Conservation (phyloP, 2,888 invertebrate species). For the Micropterix aruncella region DNA sequence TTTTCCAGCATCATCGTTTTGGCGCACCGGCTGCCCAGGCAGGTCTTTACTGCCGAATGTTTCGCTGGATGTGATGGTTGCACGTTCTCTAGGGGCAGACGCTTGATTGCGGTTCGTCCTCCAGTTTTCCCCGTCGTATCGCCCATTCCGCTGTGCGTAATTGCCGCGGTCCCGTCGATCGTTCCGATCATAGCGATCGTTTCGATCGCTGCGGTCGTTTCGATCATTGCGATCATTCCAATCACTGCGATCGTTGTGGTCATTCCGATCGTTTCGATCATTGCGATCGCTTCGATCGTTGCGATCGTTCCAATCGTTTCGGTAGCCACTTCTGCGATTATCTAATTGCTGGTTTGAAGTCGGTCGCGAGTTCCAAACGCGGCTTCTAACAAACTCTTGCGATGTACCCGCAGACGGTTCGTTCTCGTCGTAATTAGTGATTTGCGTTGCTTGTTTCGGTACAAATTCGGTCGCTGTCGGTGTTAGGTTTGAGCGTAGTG, state of each 20-base stretch:
- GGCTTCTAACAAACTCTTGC: conserved; percentile 13
- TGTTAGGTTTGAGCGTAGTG: conserved; percentile 35
- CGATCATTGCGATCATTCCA: not conserved
- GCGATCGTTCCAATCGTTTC: not conserved
- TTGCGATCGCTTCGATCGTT: not conserved
- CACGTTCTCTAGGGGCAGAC: not conserved
- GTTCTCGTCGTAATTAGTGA: conserved; percentile 14
- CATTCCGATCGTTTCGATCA: not conserved
- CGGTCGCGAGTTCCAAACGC: not conserved
- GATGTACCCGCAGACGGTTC: conserved; percentile 13
- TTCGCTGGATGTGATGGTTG: not conserved
- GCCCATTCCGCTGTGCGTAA: not conserved
- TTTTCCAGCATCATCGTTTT: not conserved
- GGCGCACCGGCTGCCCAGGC: not conserved
- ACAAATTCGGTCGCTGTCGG: conserved; percentile 43
- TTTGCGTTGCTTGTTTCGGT: conserved; percentile 25
- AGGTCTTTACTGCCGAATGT: not conserved
- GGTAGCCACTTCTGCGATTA: not conserved
- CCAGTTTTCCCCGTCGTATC: conserved; percentile 2
- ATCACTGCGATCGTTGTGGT: not conserved
- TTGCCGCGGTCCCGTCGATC: not conserved
- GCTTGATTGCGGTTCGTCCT: not conserved
- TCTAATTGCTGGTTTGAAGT: not conserved
- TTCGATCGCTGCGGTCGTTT: not conserved
- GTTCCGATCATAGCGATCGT: not conserved